Conservation (phyloP, 2,113 vertebrate species). For the Diadophis punctatus region DNA sequence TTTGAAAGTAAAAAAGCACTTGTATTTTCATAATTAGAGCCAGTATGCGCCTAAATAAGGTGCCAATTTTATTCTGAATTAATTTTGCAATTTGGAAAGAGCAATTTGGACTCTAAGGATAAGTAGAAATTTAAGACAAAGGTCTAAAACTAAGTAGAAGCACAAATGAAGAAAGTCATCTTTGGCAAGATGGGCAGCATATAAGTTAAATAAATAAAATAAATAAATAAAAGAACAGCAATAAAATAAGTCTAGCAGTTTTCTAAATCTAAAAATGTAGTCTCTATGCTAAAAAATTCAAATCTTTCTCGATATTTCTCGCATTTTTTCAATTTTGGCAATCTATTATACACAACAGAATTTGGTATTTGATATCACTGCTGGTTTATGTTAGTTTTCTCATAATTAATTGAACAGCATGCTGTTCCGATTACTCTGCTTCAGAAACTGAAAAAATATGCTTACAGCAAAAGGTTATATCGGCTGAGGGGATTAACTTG, state of each 20-base stretch:
- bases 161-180: not conserved
- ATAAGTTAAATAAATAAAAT: not conserved
- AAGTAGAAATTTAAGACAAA: not conserved
- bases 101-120: not conserved
- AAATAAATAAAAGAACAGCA: not conserved
- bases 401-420: not conserved
- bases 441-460: not conserved
- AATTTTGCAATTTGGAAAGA: slow-evolving; percentile 19
- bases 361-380: not conserved
- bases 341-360: not conserved
- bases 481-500: not conserved
- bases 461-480: not conserved
- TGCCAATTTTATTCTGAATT: slow-evolving; percentile 16
- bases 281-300: not conserved
- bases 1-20: slow-evolving; percentile 46
- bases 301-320: not conserved
- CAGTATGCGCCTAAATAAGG: slow-evolving; percentile 28
- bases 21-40: slow-evolving; percentile 29
- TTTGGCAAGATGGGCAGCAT: not conserved
- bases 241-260: not conserved
- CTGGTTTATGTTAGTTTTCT: not conserved
- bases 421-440: not conserved
- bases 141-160: not conserved
- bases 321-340: not conserved
- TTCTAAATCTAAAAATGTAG: not conserved